Conservation (phyloP, 2,797 vertebrate genomes). For the Threskiornis aethiopicus region DNA sequence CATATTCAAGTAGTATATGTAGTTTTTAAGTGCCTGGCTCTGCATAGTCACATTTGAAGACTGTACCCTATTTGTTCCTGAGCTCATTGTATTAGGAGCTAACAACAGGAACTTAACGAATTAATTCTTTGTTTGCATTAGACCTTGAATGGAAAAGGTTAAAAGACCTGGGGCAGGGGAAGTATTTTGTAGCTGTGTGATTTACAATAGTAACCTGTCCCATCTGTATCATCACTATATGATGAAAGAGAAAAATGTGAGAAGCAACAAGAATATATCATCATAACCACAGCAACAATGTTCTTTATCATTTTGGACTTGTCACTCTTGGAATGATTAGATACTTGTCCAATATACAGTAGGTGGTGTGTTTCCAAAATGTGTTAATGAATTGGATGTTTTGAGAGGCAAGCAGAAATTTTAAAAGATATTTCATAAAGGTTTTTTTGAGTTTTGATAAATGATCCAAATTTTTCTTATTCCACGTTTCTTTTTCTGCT, state of each 20-base stretch:
- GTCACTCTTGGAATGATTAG: neutral
- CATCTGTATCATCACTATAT: neutral
- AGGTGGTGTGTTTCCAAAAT: neutral
- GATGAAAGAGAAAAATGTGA: constrained; percentile 31
- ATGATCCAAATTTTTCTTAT: neutral
- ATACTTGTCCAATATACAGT: neutral
- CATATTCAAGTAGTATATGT: neutral
- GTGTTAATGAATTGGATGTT: neutral
- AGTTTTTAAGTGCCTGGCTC: neutral
- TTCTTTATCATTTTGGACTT: constrained; percentile 11
- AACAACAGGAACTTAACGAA: neutral
- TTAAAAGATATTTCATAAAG: neutral
- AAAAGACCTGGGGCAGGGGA: neutral
- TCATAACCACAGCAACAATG: neutral
- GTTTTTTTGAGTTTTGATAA: neutral
- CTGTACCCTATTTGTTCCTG: neutral
- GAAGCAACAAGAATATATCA: neutral
- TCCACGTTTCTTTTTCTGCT: neutral
- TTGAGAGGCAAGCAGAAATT: neutral
- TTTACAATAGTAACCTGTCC: neutral
- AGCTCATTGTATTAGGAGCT: neutral
- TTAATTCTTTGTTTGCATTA: neutral
- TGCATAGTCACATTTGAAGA: neutral
- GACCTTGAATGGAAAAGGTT: neutral
- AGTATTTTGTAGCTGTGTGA: neutral